Evolutionary conservation across 2,888 invertebrate species (phyloP).

Genomic region (Rhagonycha fulva): DNA sequence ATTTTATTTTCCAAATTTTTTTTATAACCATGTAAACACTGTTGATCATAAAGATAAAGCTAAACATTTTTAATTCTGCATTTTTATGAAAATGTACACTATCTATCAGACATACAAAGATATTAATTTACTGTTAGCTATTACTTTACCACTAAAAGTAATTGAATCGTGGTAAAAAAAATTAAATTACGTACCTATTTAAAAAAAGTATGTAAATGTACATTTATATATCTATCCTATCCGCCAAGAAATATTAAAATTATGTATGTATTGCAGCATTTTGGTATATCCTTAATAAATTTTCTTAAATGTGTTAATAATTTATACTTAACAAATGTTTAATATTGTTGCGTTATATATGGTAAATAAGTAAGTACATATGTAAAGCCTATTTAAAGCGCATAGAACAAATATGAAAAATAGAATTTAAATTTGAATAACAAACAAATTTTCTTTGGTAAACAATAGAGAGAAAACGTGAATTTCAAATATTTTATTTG

Average conservation of each 20-base stretch:
- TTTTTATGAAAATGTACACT: neutral
- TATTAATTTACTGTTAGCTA: neutral
- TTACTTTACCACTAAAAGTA: too few species aligned
- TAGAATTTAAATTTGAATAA: neutral
- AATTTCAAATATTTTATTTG: neutral
- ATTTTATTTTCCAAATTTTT: neutral
- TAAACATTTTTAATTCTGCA: neutral
- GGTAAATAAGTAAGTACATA: neutral
- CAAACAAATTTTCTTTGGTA: neutral
- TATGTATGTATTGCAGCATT: too few species aligned
- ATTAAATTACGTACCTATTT: too few species aligned
- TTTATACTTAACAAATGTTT: neutral
- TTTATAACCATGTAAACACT: neutral
- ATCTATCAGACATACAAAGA: too few species aligned
- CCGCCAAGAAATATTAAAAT: neutral
- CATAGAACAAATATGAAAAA: neutral
- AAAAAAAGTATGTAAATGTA: too few species aligned
- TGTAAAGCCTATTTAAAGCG: neutral
- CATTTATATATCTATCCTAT: too few species aligned
- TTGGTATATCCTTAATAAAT: too few species aligned
- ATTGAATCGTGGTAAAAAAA: too few species aligned
- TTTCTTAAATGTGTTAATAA: too few species aligned
- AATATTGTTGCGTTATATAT: neutral
- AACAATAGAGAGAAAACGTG: neutral
- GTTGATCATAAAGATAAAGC: constrained; percentile 2